These are phyloP conservation scores for Pteronotus mesoamericanus DNA, from an alignment of 2,797 vertebrate genomes.

Conservation along the genomic window DNA sequence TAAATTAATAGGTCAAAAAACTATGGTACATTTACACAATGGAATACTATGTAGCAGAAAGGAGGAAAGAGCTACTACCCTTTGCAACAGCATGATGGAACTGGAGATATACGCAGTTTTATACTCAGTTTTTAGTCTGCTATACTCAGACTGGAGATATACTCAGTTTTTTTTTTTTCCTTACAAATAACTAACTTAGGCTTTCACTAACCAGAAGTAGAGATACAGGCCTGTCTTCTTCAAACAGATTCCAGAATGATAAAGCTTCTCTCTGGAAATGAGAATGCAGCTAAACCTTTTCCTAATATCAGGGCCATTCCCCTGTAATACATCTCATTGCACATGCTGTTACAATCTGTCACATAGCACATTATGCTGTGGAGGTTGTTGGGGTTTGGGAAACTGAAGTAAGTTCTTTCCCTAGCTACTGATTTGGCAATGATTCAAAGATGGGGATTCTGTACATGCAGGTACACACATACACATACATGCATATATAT, in stretches of 20 bases:
- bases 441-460: neutral
- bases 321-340: neutral
- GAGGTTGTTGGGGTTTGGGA: neutral
- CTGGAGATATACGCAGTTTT: too few relatives aligned
- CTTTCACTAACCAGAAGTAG: neutral
- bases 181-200: neutral
- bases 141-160: too few relatives aligned
- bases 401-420: neutral
- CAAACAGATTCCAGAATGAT: neutral
- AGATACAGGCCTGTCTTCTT: neutral
- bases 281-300: neutral
- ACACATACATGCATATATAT: too few relatives aligned
- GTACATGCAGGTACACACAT: neutral
- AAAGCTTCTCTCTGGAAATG: neutral
- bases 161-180: neutral
- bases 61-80: too few relatives aligned
- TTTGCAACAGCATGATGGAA: too few relatives aligned
- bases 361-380: rapidly evolving
- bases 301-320: neutral
- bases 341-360: neutral
- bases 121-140: too few relatives aligned
- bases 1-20: too few relatives aligned
- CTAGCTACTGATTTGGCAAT: neutral
- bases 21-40: too few relatives aligned
- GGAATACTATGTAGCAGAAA: too few relatives aligned